Base-by-base conservation (phyloP, 1,140 invertebrate genomes). In the Drosophila funebris region DNA sequence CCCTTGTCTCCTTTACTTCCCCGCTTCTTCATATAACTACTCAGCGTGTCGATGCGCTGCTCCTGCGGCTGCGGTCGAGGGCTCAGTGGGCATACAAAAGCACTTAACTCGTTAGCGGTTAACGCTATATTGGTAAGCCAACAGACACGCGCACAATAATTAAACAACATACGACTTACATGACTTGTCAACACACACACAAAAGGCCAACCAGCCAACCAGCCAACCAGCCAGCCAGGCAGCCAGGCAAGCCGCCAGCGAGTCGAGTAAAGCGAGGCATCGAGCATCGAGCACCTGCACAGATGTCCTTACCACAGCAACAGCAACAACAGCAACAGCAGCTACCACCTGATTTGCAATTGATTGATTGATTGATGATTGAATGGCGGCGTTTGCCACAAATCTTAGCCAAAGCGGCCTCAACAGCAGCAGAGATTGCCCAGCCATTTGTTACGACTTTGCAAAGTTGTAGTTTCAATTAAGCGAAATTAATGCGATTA, bases 41-140 rank as follows among this genome's bases (percentile, higher is more conserved):
- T n/a, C n/a, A n/a, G n/a, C n/a, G n/a, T n/a, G n/a, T n/a, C n/a
- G n/a, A n/a, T n/a, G n/a, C n/a, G 20, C 31, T 44, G 64, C 75
- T 63, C 11, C 73, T 58, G 58, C 36, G 67, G 46, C 31, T 85
- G 81, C 58, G 82, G 82, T 85, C 39, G 57, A 29, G 8, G 33
- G 58, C 58, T 85, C 69, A 66, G 62, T 61, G 61, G 71, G 70
- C 67, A 68, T 63, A 68, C 82, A 76, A 87, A 70, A 87, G 82
- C 82, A 87, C 82, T 87, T 87, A 87, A 87, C 82, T 87, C 83
- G 83, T 87, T 87, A 87, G 82, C 78, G 82, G 82, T 87, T 87
- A 82, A 82, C 78, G 82, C 69, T 77, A 69, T 85, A 82, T 87
- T 88, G 82, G 82, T 82, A 76, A 78, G 75, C 82, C 82, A 72